phyloP scores from a whole-genome alignment of 2,113 vertebrate genomes.

The Theristicus caerulescens region DNA sequence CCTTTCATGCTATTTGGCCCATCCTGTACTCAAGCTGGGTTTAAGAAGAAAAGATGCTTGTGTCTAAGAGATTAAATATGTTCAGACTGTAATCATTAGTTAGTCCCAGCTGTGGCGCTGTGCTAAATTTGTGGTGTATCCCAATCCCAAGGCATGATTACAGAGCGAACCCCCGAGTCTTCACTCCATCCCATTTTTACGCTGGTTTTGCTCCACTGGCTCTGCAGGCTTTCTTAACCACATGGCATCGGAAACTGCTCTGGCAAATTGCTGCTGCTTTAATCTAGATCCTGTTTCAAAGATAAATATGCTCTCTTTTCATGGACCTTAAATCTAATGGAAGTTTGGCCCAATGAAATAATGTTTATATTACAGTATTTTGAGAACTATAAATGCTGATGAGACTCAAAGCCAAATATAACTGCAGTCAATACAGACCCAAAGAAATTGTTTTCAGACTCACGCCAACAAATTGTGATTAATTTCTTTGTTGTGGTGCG shows the following conservation, averaged over 20 bases:
- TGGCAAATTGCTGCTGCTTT: background rate
- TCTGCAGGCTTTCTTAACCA: background rate
- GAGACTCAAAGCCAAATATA: background rate
- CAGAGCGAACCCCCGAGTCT: background rate
- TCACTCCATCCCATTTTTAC: background rate
- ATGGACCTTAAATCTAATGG: background rate
- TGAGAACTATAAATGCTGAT: background rate
- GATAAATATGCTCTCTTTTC: background rate
- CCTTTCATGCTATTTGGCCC: background rate
- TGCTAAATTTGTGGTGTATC: background rate
- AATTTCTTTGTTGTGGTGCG: constrained; percentile 18
- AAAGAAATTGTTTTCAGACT: background rate
- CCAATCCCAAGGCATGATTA: background rate
- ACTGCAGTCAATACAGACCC: background rate
- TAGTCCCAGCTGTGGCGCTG: background rate
- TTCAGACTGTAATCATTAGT: background rate
- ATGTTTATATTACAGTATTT: background rate
- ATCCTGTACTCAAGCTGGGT: background rate
- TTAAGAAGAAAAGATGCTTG: constrained; percentile 1
- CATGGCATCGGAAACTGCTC: background rate
- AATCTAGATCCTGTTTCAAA: background rate
- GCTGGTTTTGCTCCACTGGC: background rate
- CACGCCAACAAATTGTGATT: background rate
- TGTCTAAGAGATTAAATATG: background rate
- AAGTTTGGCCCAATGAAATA: background rate